These are phyloP conservation scores for Camponotus fellah DNA, from an alignment of 2,888 invertebrate species.

Conservation along the genomic window DNA sequence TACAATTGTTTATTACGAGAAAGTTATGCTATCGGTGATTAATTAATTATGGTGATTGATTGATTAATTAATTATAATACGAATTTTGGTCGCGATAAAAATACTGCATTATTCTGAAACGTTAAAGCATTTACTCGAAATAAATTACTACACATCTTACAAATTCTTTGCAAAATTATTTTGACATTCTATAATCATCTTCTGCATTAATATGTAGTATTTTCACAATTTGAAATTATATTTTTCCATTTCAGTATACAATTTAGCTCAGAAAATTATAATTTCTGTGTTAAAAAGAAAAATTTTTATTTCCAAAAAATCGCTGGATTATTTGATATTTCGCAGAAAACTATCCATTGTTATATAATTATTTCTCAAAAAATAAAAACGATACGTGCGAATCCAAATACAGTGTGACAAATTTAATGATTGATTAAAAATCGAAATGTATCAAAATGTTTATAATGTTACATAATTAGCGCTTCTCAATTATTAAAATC, in stretches of 20 bases:
- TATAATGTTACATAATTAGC: neutral
- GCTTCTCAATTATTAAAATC: constrained; percentile 3
- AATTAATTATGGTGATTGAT: constrained; percentile 49
- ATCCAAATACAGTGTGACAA: constrained; percentile 76
- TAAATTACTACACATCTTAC: neutral
- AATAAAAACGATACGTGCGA: constrained; percentile 62
- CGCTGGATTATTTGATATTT: neutral
- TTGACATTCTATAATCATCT: neutral
- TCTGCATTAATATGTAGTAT: constrained; percentile 7
- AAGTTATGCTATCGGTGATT: constrained; percentile 50
- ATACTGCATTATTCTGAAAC: constrained; percentile 65
- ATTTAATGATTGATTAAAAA: constrained; percentile 63
- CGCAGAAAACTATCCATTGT: neutral
- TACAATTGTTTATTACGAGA: constrained; percentile 51
- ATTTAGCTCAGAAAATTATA: constrained; percentile 16
- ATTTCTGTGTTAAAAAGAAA: neutral
- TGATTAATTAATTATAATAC: constrained; percentile 51
- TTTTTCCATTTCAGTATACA: neutral
- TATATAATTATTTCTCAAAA: constrained; percentile 31
- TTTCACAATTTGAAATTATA: neutral
- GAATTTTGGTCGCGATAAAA: constrained; percentile 59
- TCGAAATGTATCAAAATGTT: neutral
- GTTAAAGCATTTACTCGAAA: constrained; percentile 63
- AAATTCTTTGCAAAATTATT: neutral
- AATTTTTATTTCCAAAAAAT: neutral